Evolutionary conservation across 2,113 vertebrate genomes (phyloP), one percentile per base, ranked within the genome.

Genomic region (Poecile atricapillus): DNA sequence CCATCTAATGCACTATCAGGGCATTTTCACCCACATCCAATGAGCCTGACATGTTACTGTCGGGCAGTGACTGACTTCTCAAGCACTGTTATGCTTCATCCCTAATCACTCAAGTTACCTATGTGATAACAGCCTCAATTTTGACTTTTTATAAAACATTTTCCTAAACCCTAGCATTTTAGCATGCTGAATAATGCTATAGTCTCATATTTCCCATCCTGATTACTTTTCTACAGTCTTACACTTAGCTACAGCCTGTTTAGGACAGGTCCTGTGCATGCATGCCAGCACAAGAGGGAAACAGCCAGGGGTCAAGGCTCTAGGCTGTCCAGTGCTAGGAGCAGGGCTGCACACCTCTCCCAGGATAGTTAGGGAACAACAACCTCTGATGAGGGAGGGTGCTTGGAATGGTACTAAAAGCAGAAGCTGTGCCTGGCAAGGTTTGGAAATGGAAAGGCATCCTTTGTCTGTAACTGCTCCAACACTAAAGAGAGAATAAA

Each of bases 171-270:
- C 10, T 35, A 14, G 9, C 11, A 49, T 89, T 87, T 80, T 41
- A 44, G 13, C 44, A 43, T 0, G 0, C 15, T 2, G 3, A 37
- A 19, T 13, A 73, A 41, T 4, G 52, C 25, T 47, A 3, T 35
- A 58, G 53, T 23, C 25, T 71, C 1, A 0, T 22, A 18, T 15
- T 55, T 49, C 21, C 24, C n/a, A 65, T 53, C 14, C 52, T 56
- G 37, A 5, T 12, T 7, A 30, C 11, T 17, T 86, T 74, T 53
- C 53, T 35, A 7, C 5, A 22, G 16, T 11, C 44, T 43, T 13
- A 47, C 27, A 5, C 41, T 53, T 10, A 21, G 21, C 15, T 16
- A 15, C 2, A 71, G 47, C 13, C 14, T 70, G 1, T 41, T 35
- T 22, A 63, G n/a, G 27, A 19, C 5, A 46, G 33, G 30, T 62